Evolutionary conservation across 92 coral and sea anemone species (phyloP), one percentile per base, ranked within the genome.

Genomic region (Micromussa lordhowensis): DNA sequence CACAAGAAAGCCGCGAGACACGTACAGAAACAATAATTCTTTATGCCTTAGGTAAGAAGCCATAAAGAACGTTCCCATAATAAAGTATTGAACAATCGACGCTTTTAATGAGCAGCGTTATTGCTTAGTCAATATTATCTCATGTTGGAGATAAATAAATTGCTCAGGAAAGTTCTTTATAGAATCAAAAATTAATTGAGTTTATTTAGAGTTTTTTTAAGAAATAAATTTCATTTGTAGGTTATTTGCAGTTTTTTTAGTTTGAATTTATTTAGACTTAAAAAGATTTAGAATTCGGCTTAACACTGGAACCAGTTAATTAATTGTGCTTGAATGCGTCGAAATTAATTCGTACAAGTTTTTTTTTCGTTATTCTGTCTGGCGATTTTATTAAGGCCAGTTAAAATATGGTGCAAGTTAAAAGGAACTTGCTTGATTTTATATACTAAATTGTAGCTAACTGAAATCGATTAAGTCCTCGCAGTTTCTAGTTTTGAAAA

Each of bases 71-170:
- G n/a, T 82, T 64, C 85, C 40, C 49, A 36, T 21, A 73, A 73
- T 35, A 16, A 73, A 18, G 51, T 73, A 36, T 35, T 32, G 13
- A 32, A 73, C 78, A 36, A 73, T 73, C 26, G n/a, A 73, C 10
- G 78, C 34, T 73, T 73, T 51, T 59, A 55, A 35, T 53, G 54
- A 73, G 80, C 68, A 72, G 34, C 74, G 73, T 84, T 49, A 19
- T 57, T 84, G 48, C 51, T 34, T 71, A 26, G 78, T 83, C 80
- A 83, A 84, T 73, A 74, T 84, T 84, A 73, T 84, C 78, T 64
- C 51, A 29, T 31, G 80, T 36, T 30, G 34, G 19, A 26, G 75
- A 82, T 29, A 61, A 34, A 61, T 58, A 68, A 28, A 69, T 40
- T 31, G 34, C 28, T 10, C 29, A 7, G 49, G 86, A 40, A 26